Conservation (phyloP, 2,888 invertebrate genomes). For the Esperia sulphurella region DNA sequence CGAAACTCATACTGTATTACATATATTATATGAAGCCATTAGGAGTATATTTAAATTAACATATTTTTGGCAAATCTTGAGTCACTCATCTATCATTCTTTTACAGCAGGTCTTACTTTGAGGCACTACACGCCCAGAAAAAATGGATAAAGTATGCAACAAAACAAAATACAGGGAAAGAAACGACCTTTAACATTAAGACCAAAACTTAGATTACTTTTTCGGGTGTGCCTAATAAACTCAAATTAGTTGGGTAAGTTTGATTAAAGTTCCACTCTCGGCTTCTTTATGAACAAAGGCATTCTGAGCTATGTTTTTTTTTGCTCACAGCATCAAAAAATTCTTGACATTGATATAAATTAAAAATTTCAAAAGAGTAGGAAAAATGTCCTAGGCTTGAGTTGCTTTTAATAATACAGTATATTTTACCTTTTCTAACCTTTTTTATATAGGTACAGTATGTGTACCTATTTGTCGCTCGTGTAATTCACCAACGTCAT, state of each 20-base stretch:
- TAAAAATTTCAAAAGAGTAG: no score
- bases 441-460: not conserved
- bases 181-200: not conserved
- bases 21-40: not conserved
- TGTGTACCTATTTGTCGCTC: not conserved
- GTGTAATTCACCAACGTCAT: constrained; percentile 33
- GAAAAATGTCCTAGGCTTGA: no score
- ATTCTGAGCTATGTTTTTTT: not conserved
- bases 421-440: not conserved
- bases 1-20: no score
- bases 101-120: no score
- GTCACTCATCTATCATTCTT: not conserved
- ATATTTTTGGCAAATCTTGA: no score
- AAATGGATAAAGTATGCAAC: no score
- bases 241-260: constrained; percentile 6
- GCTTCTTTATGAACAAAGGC: not conserved
- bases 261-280: not conserved
- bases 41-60: no score
- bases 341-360: no score
- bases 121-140: no score
- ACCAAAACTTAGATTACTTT: constrained; percentile 11
- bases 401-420: no score
- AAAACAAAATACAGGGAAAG: no score
- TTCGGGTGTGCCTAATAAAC: constrained; percentile 3
- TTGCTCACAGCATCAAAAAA: no score